Evolutionary conservation across 2,797 vertebrate species (phyloP).

Genomic region (Ciconia nigra): DNA sequence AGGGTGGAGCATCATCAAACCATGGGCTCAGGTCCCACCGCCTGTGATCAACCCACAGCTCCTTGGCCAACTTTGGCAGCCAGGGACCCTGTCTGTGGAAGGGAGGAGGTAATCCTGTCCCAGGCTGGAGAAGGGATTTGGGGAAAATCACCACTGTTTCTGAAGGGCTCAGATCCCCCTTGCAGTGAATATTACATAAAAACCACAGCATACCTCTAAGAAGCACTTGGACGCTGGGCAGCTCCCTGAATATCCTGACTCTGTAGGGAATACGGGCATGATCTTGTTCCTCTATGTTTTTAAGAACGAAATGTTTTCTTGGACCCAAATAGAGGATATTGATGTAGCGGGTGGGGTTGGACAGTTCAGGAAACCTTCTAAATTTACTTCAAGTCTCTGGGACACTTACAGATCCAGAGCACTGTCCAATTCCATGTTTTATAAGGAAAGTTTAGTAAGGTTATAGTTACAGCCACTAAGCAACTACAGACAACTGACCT

Average conservation of each 20-base stretch:
- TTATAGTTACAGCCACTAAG: not conserved
- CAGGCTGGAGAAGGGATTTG: not conserved
- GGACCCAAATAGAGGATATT: not conserved
- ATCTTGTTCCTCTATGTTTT: not conserved
- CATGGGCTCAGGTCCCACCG: not conserved
- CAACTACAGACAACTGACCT: conserved; percentile 27
- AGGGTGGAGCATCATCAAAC: not conserved
- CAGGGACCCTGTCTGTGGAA: not conserved
- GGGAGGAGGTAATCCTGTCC: not conserved
- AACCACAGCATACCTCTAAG: not conserved
- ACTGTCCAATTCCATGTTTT: not conserved
- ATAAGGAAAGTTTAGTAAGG: not conserved
- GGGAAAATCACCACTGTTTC: not conserved
- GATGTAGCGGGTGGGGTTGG: not conserved
- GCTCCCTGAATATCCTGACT: not conserved
- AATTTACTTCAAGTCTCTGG: not conserved
- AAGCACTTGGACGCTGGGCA: not conserved
- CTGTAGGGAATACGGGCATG: not conserved
- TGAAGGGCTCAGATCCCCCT: not conserved
- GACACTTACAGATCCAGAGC: not conserved
- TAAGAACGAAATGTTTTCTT: not conserved
- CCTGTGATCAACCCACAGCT: not conserved
- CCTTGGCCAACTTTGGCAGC: not conserved
- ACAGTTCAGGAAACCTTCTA: not conserved
- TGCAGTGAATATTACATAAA: not conserved